Conservation (phyloP, 1,140 invertebrate species). For the Catajapyx aquilonaris region DNA sequence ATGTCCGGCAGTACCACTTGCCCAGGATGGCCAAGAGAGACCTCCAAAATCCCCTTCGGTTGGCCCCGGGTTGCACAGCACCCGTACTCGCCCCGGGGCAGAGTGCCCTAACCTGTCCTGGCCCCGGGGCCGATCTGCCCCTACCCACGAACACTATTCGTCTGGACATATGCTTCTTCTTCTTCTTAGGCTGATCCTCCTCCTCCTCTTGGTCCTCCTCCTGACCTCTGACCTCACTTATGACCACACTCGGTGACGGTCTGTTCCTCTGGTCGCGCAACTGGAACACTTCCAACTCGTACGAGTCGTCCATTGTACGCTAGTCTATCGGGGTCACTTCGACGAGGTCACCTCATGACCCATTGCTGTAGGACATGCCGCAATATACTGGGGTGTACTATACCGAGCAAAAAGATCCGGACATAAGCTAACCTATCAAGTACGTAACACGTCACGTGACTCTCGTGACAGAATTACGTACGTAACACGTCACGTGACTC, state of each 20-base stretch:
- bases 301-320: constrained; percentile 2
- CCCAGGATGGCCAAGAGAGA: constrained; percentile 9
- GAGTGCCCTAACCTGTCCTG: background rate
- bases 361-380: too few species aligned
- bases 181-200: background rate
- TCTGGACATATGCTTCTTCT: constrained; percentile 2
- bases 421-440: too few species aligned
- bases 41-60: background rate
- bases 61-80: background rate
- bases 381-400: too few species aligned
- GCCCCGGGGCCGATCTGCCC: background rate
- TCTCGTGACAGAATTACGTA: too few species aligned
- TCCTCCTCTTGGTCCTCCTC: constrained; percentile 1
- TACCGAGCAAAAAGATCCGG: too few species aligned
- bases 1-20: background rate
- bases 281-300: constrained; percentile 3
- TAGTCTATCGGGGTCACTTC: too few species aligned
- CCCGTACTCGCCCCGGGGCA: constrained; percentile 1
- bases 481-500: too few species aligned
- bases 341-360: too few species aligned
- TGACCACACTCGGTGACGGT: background rate
- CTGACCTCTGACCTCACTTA: background rate
- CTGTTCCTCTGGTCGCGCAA: background rate
- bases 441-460: too few species aligned
- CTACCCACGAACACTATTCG: background rate